Conservation (phyloP, 2,888 invertebrate species). For the Hemicrepidius hirtus region DNA sequence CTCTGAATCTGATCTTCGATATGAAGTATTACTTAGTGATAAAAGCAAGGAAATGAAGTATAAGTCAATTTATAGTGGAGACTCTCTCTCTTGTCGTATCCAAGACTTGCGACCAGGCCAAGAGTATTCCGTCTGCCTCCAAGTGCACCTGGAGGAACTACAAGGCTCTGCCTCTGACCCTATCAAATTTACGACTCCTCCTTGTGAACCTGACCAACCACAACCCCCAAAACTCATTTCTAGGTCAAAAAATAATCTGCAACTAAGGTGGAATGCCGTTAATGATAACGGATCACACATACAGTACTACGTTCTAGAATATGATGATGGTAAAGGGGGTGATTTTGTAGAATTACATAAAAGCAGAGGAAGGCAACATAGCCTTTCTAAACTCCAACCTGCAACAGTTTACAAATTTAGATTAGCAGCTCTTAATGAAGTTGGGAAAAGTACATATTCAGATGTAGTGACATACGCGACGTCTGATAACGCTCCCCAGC, state of each 20-base stretch:
- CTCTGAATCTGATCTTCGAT: constrained; percentile 81
- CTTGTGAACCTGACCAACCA: constrained; percentile 87
- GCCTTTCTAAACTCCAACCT: constrained; percentile 83
- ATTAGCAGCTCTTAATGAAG: constrained; percentile 87
- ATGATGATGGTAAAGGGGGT: constrained; percentile 81
- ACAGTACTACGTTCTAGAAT: constrained; percentile 85
- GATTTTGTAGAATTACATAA: constrained; percentile 83
- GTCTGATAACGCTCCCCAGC: constrained; percentile 85
- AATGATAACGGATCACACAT: constrained; percentile 88
- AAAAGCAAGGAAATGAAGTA: constrained; percentile 87
- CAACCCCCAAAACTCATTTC: constrained; percentile 82
- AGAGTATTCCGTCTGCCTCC: constrained; percentile 88
- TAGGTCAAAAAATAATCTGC: constrained; percentile 82
- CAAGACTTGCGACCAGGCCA: constrained; percentile 91
- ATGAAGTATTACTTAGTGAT: constrained; percentile 88
- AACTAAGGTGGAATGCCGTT: constrained; percentile 83
- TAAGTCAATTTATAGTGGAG: constrained; percentile 88
- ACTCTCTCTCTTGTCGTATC: constrained; percentile 85
- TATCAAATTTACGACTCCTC: constrained; percentile 85
- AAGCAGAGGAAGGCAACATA: constrained; percentile 85
- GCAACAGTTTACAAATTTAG: constrained; percentile 89
- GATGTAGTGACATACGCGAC: constrained; percentile 82
- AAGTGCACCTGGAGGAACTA: constrained; percentile 84
- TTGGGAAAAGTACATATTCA: constrained; percentile 84
- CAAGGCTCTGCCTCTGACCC: constrained; percentile 86